A percentile compares a stretch with the other conserved stretches of the same genome.
These are phyloP conservation scores for Avahi laniger DNA, from an alignment of 2,797 vertebrate species.

Conservation along the genomic window DNA sequence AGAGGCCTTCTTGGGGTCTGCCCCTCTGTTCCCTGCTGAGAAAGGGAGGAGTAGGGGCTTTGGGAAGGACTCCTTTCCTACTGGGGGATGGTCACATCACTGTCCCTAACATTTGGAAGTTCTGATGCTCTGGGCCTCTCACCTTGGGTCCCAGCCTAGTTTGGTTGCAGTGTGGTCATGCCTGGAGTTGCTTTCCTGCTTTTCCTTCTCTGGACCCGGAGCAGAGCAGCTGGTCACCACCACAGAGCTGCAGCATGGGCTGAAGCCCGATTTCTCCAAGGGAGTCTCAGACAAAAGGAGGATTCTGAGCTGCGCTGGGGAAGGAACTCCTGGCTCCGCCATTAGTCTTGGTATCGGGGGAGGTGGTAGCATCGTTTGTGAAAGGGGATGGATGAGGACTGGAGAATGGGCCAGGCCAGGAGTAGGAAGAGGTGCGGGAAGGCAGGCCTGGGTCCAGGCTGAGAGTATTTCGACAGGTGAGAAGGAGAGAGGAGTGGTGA, in stretches of 20 bases:
- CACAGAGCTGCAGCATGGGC: background rate
- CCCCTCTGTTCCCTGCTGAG: background rate
- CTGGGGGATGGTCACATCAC: fast-evolving
- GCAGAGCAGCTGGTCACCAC: background rate
- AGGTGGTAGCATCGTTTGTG: background rate
- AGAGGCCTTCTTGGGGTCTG: background rate
- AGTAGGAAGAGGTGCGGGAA: background rate
- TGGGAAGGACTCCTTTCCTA: background rate
- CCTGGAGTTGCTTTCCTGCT: background rate
- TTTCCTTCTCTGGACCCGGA: background rate
- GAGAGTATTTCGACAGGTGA: background rate
- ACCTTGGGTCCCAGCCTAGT: background rate
- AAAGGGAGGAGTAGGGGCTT: background rate
- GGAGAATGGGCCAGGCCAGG: background rate
- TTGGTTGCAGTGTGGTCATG: background rate
- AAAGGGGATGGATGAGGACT: background rate
- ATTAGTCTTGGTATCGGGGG: constrained; percentile 14
- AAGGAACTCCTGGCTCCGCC: constrained; percentile 16
- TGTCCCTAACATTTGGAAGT: background rate
- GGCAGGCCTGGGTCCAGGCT: background rate
- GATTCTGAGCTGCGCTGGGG: background rate
- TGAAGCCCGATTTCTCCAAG: background rate
- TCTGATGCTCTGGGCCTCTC: background rate
- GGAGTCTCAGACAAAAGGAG: constrained; percentile 27
- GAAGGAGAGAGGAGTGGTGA: background rate